Base-by-base conservation (phyloP, 1,140 invertebrate species). In the Lutraria rhynchaena region DNA sequence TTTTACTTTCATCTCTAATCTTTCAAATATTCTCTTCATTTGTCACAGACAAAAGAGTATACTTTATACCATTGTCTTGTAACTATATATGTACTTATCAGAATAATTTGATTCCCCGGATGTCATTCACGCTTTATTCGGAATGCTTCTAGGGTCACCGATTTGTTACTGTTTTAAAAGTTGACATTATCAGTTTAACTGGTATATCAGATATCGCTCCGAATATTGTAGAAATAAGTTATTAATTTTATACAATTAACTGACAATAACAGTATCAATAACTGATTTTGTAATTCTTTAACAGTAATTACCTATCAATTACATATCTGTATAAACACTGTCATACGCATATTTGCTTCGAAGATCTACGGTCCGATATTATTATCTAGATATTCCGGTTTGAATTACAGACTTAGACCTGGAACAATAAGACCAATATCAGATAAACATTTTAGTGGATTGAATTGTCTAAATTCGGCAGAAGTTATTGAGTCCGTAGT, bases 141-240 rank as follows among this genome's bases (percentile, higher is more conserved):
- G 33, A 49, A 15, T 15, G 49, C 44, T 27, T 31, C 7, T 31
- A 3, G 63, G 63, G 63, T 67, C 63, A 67, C 2, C 27, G 24
- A 67, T 44, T 67, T 49, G 63, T 41, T 49, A 67, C 63, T 46
- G 63, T 67, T 67, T 49, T 46, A 67, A 67, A 46, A 67, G 27
- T 49, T 67, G 63, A 67, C 63, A 31, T 67, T 67, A 67, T 67
- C 63, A 46, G n/a, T 67, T 46, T 29, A n/a, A 46, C 22, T 4
- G 27, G 44, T 67, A 67, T 46, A 24, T 67, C 37, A 41, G 37
- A 41, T 41, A 41, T 7, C 5, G 15, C 5, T 5, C 37, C 15
- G 37, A n/a, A 41, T 41, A 41, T 41, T 41, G 15, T 41, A 41
- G 37, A 41, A 41, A 7, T 7, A 41, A 17, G 44, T 15, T 46